These are phyloP conservation scores for cattle (Bos taurus) DNA, from an alignment of 2,113 vertebrate genomes.

Conservation along the genomic window DNA sequence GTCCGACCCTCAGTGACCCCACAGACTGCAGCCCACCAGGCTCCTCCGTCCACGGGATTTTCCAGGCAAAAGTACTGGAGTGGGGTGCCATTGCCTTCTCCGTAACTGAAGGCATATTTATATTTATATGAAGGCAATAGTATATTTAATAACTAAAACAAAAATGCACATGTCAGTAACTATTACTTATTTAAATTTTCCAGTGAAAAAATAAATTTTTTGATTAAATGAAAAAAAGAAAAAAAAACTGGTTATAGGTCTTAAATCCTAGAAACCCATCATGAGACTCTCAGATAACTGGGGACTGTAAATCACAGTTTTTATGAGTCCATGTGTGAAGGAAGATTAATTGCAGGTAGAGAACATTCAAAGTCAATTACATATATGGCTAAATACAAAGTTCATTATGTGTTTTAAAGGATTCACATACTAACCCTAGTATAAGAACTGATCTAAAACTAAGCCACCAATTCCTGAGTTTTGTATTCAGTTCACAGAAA, in stretches of 20 bases:
- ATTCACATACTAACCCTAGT: slow-evolving; percentile 27
- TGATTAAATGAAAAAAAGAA: slow-evolving; percentile 55
- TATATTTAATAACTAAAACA: slow-evolving; percentile 63
- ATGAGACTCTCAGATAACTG: slow-evolving; percentile 49
- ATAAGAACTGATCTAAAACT: slow-evolving; percentile 61
- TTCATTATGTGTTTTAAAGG: slow-evolving; percentile 10
- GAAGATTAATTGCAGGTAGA: slow-evolving; percentile 44
- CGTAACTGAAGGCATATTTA: slow-evolving; percentile 68
- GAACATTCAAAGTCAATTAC: slow-evolving; percentile 65
- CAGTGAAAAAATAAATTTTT: slow-evolving; percentile 58
- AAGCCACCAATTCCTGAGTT: slow-evolving; percentile 71
- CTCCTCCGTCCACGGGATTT: too few species aligned
- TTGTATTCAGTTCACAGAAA: slow-evolving; percentile 59
- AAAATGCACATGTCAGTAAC: slow-evolving; percentile 60
- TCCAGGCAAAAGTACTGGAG: too few species aligned
- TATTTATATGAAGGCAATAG: not conserved
- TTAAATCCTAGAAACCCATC: slow-evolving; percentile 54
- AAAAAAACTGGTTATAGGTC: slow-evolving; percentile 60
- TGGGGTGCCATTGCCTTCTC: too few species aligned
- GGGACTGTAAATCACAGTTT: slow-evolving; percentile 61
- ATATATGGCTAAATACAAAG: slow-evolving; percentile 51
- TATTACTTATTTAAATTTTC: slow-evolving; percentile 66
- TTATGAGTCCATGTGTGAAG: slow-evolving; percentile 52
- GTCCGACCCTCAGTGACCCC: too few species aligned
- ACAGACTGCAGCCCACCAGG: too few species aligned